Percentiles rank a stretch among this genome's conserved stretches.
Conservation (phyloP, 1,140 invertebrate species). For the Pseudomyrmex pallidus region DNA sequence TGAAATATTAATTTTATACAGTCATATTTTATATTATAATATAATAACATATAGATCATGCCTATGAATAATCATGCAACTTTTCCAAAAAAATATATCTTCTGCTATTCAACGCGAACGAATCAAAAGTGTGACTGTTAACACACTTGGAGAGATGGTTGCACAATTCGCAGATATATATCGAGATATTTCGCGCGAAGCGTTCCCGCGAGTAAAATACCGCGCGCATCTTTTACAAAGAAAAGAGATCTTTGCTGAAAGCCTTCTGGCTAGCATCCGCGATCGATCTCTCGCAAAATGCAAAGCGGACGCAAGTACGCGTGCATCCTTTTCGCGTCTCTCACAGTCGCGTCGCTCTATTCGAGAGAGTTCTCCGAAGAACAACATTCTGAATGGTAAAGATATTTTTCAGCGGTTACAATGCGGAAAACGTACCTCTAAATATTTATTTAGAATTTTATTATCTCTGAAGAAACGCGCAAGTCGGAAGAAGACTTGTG, state of each 20-base stretch:
- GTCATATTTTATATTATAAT: too few species aligned
- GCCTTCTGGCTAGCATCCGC: constrained; percentile 26
- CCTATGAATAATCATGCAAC: background rate
- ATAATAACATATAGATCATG: background rate
- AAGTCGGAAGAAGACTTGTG: background rate
- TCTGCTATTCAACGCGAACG: background rate
- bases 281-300: constrained; percentile 47
- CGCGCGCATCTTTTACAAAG: background rate
- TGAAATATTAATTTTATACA: too few species aligned
- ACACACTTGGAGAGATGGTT: constrained; percentile 5
- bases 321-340: constrained; percentile 46
- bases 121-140: background rate
- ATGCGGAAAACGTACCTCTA: background rate
- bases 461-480: background rate
- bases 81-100: background rate
- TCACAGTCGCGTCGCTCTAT: background rate
- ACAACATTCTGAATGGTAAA: constrained; percentile 9
- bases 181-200: constrained; percentile 31
- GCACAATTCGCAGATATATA: constrained; percentile 47
- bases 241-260: constrained; percentile 32
- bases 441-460: constrained; percentile 3
- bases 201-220: constrained; percentile 17
- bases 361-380: constrained; percentile 12
- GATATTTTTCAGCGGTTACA: background rate
- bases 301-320: constrained; percentile 55